Evolutionary conservation across 2,888 invertebrate species (phyloP).

Genomic region (Punctoribates punctum): DNA sequence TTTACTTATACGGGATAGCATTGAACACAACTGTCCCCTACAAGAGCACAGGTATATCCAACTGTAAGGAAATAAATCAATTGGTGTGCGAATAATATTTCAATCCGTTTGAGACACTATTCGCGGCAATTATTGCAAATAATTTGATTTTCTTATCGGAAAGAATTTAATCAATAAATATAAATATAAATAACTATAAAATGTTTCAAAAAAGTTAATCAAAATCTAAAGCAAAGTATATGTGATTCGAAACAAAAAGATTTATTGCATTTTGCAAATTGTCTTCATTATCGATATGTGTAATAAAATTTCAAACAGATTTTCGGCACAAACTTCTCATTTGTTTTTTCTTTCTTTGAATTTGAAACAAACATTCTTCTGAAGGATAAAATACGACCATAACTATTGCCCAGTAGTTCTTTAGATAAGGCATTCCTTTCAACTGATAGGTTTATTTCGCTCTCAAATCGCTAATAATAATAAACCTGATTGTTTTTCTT

Average conservation of each 20-base stretch:
- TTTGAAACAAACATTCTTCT: neutral
- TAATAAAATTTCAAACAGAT: neutral
- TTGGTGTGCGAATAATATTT: too few relatives aligned
- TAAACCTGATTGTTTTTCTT: neutral
- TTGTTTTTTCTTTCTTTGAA: neutral
- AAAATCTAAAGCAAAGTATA: neutral
- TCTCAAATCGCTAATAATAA: neutral
- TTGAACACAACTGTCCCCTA: neutral
- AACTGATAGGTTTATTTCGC: neutral
- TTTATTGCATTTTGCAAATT: neutral
- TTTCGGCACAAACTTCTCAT: neutral
- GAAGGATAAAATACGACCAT: neutral
- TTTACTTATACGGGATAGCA: neutral
- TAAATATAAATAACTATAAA: neutral
- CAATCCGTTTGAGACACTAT: neutral
- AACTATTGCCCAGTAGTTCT: neutral
- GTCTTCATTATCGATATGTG: neutral
- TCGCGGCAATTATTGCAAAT: neutral
- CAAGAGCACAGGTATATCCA: too few relatives aligned
- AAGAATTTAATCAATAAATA: neutral
- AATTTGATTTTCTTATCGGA: neutral
- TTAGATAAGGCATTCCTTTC: neutral
- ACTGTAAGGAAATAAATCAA: too few relatives aligned
- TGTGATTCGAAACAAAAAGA: neutral
- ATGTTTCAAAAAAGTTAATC: constrained; percentile 3